Conservation (phyloP, 2,113 vertebrate species). For the Eolophus roseicapilla region DNA sequence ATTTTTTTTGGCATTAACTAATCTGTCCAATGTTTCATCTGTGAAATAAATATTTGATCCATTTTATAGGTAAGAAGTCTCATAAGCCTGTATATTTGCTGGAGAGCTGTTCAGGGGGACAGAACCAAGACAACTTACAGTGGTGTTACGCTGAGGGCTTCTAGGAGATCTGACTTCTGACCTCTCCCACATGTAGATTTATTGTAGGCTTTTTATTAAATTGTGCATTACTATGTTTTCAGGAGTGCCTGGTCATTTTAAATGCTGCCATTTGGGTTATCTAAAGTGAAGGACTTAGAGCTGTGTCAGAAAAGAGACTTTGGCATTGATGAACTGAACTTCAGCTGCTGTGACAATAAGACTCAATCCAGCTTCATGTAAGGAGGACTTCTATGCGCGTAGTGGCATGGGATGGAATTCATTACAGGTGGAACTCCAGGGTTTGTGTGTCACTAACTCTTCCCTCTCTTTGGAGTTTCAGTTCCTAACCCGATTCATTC, state of each 20-base stretch:
- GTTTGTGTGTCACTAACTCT: neutral
- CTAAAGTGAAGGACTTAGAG: neutral
- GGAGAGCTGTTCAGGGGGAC: neutral
- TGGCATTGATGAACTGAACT: neutral
- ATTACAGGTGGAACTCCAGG: neutral
- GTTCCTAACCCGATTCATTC: neutral
- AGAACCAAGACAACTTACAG: neutral
- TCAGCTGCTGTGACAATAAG: neutral
- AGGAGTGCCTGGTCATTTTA: neutral
- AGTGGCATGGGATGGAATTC: neutral
- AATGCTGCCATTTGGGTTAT: neutral
- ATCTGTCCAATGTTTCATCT: neutral
- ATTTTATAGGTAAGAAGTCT: neutral
- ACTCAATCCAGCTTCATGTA: neutral
- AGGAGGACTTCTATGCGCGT: rapidly evolving
- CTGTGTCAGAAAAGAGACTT: neutral
- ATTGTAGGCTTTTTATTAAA: neutral
- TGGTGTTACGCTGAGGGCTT: neutral
- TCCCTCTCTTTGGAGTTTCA: neutral
- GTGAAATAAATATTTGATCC: neutral
- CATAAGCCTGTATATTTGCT: neutral
- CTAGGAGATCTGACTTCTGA: neutral
- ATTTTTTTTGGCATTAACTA: neutral
- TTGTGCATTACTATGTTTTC: neutral
- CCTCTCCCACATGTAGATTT: neutral